Evolutionary conservation across 2,888 invertebrate species (phyloP).

Genomic region (Drosophila gaucha): DNA sequence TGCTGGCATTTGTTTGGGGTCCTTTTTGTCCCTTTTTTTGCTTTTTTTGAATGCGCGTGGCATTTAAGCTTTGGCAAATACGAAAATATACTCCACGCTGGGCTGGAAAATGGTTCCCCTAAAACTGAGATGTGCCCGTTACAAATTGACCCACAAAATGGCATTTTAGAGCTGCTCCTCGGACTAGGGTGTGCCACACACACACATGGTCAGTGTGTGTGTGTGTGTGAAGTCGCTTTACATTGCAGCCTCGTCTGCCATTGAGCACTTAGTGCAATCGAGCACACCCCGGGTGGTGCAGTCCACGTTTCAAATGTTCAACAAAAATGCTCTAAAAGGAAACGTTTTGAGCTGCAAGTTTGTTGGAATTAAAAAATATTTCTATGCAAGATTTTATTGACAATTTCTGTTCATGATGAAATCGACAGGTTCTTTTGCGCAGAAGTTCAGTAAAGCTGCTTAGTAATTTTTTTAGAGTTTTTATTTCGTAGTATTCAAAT

Average conservation of each 20-base stretch:
- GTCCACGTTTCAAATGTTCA: constrained; percentile 11
- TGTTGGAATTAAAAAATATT: not conserved
- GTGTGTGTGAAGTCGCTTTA: constrained; percentile 3
- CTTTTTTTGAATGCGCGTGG: constrained; percentile 22
- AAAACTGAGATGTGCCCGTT: constrained; percentile 28
- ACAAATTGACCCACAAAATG: constrained; percentile 54
- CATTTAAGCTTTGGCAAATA: constrained; percentile 69
- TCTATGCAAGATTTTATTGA: not conserved
- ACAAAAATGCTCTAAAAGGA: not conserved
- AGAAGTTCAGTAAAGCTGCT: too few species aligned
- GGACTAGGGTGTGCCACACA: not conserved
- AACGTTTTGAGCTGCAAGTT: not conserved
- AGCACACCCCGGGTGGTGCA: constrained; percentile 2
- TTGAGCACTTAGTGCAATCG: constrained; percentile 35
- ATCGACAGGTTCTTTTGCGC: not conserved
- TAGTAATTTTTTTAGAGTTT: too few species aligned
- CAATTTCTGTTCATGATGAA: not conserved
- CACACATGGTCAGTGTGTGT: not conserved
- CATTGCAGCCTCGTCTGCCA: constrained; percentile 13
- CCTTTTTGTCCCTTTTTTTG: constrained; percentile 13
- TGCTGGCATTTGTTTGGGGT: constrained; percentile 36
- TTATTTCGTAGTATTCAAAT: too few species aligned
- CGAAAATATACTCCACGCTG: constrained; percentile 33
- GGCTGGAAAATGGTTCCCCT: constrained; percentile 7
- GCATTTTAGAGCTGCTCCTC: not conserved